These are phyloP conservation scores for Notodonta dromedarius DNA, from an alignment of 2,888 invertebrate species.

Conservation along the genomic window DNA sequence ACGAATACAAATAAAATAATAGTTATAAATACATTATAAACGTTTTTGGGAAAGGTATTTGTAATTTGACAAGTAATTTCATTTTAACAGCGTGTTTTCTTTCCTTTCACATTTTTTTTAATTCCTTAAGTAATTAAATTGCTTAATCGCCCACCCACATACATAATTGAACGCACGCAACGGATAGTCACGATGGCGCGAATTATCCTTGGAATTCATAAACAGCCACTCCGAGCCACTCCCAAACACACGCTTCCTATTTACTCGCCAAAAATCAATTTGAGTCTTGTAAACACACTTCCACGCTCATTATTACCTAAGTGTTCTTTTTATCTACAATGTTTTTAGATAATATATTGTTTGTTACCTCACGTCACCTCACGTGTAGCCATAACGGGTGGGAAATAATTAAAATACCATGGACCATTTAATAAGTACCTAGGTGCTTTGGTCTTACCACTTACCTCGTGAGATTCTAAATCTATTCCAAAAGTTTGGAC, in stretches of 20 bases:
- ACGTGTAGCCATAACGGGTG: too few relatives aligned
- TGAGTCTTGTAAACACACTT: neutral
- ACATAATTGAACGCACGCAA: constrained; percentile 10
- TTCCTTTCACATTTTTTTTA: neutral
- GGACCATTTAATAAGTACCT: too few relatives aligned
- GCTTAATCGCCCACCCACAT: neutral
- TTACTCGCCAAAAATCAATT: constrained; percentile 5
- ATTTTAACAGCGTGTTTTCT: neutral
- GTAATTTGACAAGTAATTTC: too few relatives aligned
- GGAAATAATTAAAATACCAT: too few relatives aligned
- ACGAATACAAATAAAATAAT: too few relatives aligned
- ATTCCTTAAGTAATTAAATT: neutral
- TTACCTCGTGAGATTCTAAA: too few relatives aligned
- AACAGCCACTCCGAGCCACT: constrained; percentile 7
- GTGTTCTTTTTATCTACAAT: neutral
- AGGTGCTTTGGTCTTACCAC: too few relatives aligned
- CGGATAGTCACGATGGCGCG: constrained; percentile 13
- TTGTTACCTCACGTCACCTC: too few relatives aligned
- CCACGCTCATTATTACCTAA: neutral
- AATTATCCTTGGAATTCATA: constrained; percentile 21
- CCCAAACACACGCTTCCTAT: constrained; percentile 11
- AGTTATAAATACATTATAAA: too few relatives aligned
- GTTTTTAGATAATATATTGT: too few relatives aligned
- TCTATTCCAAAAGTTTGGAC: too few relatives aligned
- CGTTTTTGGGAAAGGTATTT: too few relatives aligned